Conservation (phyloP, 2,888 invertebrate species). For the Mimumesa dahlbomi region DNA sequence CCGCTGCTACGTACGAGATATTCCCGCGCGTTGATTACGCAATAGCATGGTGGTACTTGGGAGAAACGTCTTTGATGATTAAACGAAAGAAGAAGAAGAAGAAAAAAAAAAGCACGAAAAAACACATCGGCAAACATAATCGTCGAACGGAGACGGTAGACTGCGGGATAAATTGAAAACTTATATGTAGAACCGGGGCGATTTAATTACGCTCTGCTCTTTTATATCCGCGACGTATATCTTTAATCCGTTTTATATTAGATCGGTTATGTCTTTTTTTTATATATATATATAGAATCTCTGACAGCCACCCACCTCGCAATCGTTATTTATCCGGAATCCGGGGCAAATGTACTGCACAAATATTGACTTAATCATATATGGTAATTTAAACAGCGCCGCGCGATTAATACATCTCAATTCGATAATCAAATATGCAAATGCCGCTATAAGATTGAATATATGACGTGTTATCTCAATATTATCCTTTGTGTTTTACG, state of each 20-base stretch:
- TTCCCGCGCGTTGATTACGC: not conserved
- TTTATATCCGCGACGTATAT: not conserved
- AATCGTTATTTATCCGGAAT: conserved; percentile 1
- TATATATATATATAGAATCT: no score
- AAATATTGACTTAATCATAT: conserved; percentile 3
- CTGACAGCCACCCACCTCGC: no score
- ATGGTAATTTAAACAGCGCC: conserved; percentile 9
- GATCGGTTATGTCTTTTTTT: no score
- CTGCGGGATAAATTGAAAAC: no score
- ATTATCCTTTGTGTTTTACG: not conserved
- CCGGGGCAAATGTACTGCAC: not conserved
- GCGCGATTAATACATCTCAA: conserved; percentile 4
- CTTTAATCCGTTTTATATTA: not conserved
- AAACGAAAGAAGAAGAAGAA: no score
- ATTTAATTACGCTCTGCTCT: no score
- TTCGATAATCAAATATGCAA: conserved; percentile 16
- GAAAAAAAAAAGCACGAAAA: no score
- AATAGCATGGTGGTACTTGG: not conserved
- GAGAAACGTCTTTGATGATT: not conserved
- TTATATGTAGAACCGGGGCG: no score
- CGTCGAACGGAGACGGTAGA: no score
- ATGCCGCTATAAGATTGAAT: conserved; percentile 9
- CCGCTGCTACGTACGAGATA: not conserved
- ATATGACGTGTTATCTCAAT: not conserved
- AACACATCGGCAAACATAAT: not conserved